phyloP scores from a whole-genome alignment of 2,888 invertebrate species.

The Xylocampa areola region DNA sequence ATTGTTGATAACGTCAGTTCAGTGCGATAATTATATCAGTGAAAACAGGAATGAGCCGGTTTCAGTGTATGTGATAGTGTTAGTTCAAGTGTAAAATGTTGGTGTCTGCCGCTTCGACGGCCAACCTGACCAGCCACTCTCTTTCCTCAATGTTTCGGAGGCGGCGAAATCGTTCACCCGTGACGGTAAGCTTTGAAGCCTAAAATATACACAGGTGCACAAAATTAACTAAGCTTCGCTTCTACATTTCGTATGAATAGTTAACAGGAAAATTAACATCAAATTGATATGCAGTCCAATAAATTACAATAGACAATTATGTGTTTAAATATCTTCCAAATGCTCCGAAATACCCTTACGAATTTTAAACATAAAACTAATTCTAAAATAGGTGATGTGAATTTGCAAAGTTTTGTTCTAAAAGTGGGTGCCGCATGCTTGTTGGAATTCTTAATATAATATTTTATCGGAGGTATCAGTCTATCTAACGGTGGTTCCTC shows the following conservation, averaged over 20 bases:
- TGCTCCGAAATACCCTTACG: not conserved
- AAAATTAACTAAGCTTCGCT: slow-evolving; percentile 15
- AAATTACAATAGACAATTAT: slow-evolving; percentile 11
- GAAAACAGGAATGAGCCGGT: slow-evolving; percentile 55
- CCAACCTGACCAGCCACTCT: slow-evolving; percentile 74
- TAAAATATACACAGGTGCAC: slow-evolving; percentile 37
- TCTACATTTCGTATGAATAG: slow-evolving; percentile 31
- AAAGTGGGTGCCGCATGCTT: slow-evolving; percentile 31
- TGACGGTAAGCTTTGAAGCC: slow-evolving; percentile 67
- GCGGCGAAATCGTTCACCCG: slow-evolving; percentile 69
- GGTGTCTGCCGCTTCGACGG: slow-evolving; percentile 72
- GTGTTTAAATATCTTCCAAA: not conserved
- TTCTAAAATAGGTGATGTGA: slow-evolving; percentile 10
- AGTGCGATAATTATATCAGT: slow-evolving; percentile 39
- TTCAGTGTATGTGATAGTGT: slow-evolving; percentile 58
- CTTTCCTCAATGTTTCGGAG: slow-evolving; percentile 81
- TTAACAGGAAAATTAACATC: slow-evolving; percentile 25
- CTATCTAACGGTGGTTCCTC: slow-evolving; percentile 50
- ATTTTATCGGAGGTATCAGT: slow-evolving; percentile 27
- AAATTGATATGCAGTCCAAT: slow-evolving; percentile 15
- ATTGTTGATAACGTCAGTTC: slow-evolving; percentile 32
- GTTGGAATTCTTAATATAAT: slow-evolving; percentile 43
- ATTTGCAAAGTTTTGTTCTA: slow-evolving; percentile 9
- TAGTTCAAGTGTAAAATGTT: slow-evolving; percentile 69
- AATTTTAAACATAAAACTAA: slow-evolving; percentile 5